Percentiles rank a stretch among this genome's conserved stretches.
These are phyloP conservation scores for Dendrocincla fuliginosa DNA, from an alignment of 2,797 vertebrate species.

Conservation along the genomic window DNA sequence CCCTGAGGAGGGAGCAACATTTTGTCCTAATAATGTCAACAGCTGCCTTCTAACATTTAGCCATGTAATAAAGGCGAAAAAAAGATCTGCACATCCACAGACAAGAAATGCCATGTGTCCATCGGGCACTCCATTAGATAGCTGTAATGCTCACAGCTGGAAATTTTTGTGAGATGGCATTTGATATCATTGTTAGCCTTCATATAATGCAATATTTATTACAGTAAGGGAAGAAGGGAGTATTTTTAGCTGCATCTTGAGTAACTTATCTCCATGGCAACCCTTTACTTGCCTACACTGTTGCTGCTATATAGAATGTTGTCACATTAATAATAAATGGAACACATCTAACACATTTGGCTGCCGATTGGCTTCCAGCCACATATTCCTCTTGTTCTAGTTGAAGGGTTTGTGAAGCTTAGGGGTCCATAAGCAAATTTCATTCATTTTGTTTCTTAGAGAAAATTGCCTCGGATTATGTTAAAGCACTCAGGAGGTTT, in stretches of 20 bases:
- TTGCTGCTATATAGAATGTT: constrained; percentile 71
- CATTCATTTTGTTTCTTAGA: constrained; percentile 58
- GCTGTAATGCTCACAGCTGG: constrained; percentile 55
- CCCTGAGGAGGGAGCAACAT: neutral
- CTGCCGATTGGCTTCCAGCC: constrained; percentile 66
- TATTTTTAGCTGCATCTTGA: constrained; percentile 77
- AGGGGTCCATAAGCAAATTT: constrained; percentile 46
- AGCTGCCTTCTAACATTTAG: constrained; percentile 26
- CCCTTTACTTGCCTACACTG: constrained; percentile 66
- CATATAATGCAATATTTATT: constrained; percentile 75
- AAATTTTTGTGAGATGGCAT: constrained; percentile 49
- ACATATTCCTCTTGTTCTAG: constrained; percentile 55
- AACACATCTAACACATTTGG: constrained; percentile 71
- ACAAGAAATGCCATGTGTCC: neutral
- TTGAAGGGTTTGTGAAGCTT: constrained; percentile 32
- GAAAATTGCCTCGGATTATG: constrained; percentile 55
- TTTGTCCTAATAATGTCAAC: constrained; percentile 38
- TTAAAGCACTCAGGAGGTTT: constrained; percentile 21
- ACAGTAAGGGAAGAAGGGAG: constrained; percentile 61
- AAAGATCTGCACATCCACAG: neutral
- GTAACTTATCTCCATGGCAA: constrained; percentile 77
- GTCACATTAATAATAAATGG: constrained; percentile 77
- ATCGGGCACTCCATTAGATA: constrained; percentile 31
- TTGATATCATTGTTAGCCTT: constrained; percentile 71
- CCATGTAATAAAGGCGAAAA: neutral